Conservation (phyloP, 1,140 invertebrate genomes). For the Philopotamus ludificatus region DNA sequence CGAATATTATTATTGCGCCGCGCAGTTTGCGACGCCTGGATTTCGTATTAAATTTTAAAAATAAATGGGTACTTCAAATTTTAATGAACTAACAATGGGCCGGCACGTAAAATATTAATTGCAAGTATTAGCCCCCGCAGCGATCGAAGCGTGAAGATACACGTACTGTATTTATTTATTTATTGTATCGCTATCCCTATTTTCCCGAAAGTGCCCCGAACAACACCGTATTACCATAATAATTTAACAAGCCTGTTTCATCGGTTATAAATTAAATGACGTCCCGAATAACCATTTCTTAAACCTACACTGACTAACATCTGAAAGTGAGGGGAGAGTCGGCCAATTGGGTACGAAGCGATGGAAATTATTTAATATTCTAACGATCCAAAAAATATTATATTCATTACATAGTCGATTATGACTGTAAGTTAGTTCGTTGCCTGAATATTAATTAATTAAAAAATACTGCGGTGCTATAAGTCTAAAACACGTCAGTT, state of each 20-base stretch:
- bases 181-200: constrained; percentile 10
- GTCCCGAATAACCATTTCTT: constrained; percentile 35
- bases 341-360: not conserved
- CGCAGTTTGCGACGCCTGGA: no score
- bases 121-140: no score
- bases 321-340: constrained; percentile 5
- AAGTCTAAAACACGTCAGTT: no score
- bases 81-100: no score
- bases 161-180: constrained; percentile 10
- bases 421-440: no score
- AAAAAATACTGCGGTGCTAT: no score
- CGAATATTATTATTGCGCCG: no score
- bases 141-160: constrained; percentile 18
- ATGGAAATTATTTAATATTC: not conserved
- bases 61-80: no score
- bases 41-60: no score
- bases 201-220: constrained; percentile 16
- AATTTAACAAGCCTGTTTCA: constrained; percentile 36
- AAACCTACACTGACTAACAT: constrained; percentile 24
- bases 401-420: no score
- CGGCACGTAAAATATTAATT: no score
- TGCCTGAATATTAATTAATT: no score
- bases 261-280: constrained; percentile 37
- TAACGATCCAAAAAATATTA: not conserved
- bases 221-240: constrained; percentile 31